Conservation (phyloP, 2,888 invertebrate genomes). For the Eristalinus sepulchralis region DNA sequence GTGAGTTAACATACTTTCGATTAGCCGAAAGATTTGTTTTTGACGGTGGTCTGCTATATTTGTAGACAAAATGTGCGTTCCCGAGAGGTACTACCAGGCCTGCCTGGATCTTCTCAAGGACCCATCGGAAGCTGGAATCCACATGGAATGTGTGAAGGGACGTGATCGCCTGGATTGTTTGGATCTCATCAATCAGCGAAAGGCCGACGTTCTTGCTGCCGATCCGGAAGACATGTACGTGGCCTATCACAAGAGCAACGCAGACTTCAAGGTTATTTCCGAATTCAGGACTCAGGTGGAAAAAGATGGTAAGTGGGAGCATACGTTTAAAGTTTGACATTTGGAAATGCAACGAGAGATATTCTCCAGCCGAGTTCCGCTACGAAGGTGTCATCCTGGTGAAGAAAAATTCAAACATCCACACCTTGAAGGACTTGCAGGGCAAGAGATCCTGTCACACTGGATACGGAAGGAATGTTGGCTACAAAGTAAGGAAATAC, state of each 20-base stretch:
- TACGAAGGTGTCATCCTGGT: constrained; percentile 92
- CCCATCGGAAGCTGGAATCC: constrained; percentile 80
- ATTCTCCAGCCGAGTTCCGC: constrained; percentile 85
- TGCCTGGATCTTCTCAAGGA: constrained; percentile 83
- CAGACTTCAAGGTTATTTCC: constrained; percentile 88
- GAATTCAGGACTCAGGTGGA: constrained; percentile 90
- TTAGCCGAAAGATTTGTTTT: not conserved
- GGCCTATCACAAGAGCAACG: constrained; percentile 86
- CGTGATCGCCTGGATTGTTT: constrained; percentile 88
- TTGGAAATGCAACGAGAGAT: not conserved
- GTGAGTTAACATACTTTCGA: constrained; percentile 44
- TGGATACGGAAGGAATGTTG: constrained; percentile 92
- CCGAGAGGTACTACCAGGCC: constrained; percentile 84
- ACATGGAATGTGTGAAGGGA: constrained; percentile 87
- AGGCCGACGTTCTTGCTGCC: constrained; percentile 90
- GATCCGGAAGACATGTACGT: constrained; percentile 95
- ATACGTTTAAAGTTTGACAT: not conserved
- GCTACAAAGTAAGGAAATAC: constrained; percentile 85
- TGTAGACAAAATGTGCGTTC: constrained; percentile 89
- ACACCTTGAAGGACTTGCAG: constrained; percentile 85
- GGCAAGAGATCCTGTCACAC: constrained; percentile 93
- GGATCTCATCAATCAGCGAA: constrained; percentile 86
- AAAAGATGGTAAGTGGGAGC: constrained; percentile 84
- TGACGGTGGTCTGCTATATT: constrained; percentile 41
- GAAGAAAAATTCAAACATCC: constrained; percentile 87